A percentile compares a stretch with the other conserved stretches of the same genome.
These are phyloP conservation scores for Pseudolycoriella hygida DNA, from an alignment of 2,888 invertebrate genomes.

Conservation along the genomic window DNA sequence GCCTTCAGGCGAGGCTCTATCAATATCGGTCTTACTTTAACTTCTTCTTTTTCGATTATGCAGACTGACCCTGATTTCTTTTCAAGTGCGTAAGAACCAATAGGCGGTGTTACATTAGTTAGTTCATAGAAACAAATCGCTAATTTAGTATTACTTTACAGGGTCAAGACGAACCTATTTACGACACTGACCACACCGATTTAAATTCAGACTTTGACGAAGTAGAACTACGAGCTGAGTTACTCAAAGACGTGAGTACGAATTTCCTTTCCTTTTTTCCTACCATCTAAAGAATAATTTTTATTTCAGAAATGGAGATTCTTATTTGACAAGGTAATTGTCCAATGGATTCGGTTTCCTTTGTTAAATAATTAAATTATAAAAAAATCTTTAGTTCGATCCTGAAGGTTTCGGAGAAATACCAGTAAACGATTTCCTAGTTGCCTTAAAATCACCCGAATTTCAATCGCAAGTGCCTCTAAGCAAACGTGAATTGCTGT, in stretches of 20 bases:
- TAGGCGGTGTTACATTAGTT: too few relatives aligned
- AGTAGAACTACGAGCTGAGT: conserved; percentile 54
- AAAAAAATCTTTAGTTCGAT: conserved; percentile 49
- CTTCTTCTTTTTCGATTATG: too few relatives aligned
- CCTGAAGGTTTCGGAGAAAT: conserved; percentile 89
- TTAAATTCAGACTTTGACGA: conserved; percentile 65
- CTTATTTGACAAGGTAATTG: conserved; percentile 69
- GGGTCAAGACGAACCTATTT: conserved; percentile 37
- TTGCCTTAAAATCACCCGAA: conserved; percentile 58
- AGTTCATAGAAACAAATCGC: too few relatives aligned
- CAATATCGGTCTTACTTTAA: too few relatives aligned
- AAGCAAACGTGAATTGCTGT: conserved; percentile 55
- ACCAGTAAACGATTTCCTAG: conserved; percentile 66
- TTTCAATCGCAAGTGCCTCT: conserved; percentile 57
- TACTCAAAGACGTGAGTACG: conserved; percentile 55
- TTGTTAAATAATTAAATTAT: not conserved
- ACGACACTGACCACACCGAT: conserved; percentile 50
- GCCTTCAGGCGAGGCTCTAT: too few relatives aligned
- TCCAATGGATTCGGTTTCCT: conserved; percentile 8
- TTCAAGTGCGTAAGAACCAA: too few relatives aligned
- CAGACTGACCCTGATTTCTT: too few relatives aligned
- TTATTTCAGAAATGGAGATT: conserved; percentile 71
- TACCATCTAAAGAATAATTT: conserved; percentile 3
- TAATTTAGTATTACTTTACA: conserved; percentile 8
- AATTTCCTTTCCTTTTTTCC: not conserved